These are phyloP conservation scores for Notospermus geniculatus DNA, from an alignment of 1,140 invertebrate species.

Conservation along the genomic window DNA sequence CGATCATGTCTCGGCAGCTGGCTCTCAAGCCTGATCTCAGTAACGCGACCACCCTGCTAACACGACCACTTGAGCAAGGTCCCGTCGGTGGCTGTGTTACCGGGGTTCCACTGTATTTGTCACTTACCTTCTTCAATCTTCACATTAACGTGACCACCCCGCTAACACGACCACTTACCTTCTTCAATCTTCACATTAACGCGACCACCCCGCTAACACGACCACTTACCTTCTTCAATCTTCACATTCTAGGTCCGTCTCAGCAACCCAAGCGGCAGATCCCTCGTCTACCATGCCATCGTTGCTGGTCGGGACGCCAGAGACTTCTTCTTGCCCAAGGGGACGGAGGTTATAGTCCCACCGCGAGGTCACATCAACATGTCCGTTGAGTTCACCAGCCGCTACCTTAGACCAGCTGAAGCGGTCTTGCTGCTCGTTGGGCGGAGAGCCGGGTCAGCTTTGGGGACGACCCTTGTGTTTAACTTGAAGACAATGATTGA, in stretches of 20 bases:
- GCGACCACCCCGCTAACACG: too few relatives aligned
- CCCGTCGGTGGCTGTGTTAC: too few relatives aligned
- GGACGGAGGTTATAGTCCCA: constrained; percentile 39
- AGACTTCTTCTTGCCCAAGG: constrained; percentile 50
- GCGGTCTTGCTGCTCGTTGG: constrained; percentile 51
- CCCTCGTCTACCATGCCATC: constrained; percentile 47
- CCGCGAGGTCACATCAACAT: constrained; percentile 42
- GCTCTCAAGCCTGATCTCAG: too few relatives aligned
- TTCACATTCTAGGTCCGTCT: constrained; percentile 45
- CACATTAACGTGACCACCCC: too few relatives aligned
- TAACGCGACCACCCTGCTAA: too few relatives aligned
- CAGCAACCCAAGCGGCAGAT: constrained; percentile 50
- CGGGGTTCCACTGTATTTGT: too few relatives aligned
- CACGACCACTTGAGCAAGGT: too few relatives aligned
- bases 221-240: too few relatives aligned
- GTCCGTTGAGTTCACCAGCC: constrained; percentile 49
- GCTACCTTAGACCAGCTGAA: constrained; percentile 50
- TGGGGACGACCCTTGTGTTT: constrained; percentile 51
- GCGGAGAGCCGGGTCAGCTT: constrained; percentile 39
- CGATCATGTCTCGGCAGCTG: too few relatives aligned
- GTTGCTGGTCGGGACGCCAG: constrained; percentile 49
- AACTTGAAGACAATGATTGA: constrained; percentile 46
- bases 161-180: too few relatives aligned
- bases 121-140: too few relatives aligned
- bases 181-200: too few relatives aligned